Conservation (phyloP, 2,797 vertebrate genomes). For the Silurus lanzhouensis region DNA sequence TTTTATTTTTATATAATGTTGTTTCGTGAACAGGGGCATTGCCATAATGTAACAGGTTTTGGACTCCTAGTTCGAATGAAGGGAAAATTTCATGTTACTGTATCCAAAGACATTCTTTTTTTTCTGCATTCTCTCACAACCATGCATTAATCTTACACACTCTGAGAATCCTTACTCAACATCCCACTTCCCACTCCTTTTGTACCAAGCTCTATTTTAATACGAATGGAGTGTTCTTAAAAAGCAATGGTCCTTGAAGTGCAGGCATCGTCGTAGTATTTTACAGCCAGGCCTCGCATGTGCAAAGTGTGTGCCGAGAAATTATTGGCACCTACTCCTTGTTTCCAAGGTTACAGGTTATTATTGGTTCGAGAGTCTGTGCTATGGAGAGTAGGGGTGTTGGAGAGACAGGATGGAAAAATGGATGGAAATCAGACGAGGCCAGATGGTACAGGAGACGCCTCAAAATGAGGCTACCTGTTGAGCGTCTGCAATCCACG, state of each 20-base stretch:
- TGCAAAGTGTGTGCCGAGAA: conserved; percentile 57
- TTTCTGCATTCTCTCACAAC: conserved; percentile 19
- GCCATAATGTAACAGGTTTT: no score
- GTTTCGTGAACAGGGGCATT: no score
- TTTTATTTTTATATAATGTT: no score
- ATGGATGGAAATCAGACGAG: conserved; percentile 51
- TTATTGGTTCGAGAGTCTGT: conserved; percentile 57
- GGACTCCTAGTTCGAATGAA: no score
- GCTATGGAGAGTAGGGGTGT: conserved; percentile 23
- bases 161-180: conserved; percentile 30
- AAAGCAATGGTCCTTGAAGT: conserved; percentile 61
- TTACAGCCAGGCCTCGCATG: conserved; percentile 57
- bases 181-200: background rate
- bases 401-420: conserved; percentile 33
- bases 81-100: no score
- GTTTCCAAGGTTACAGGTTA: conserved; percentile 64
- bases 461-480: conserved; percentile 36
- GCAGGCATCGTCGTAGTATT: conserved; percentile 56
- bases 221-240: conserved; percentile 60
- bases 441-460: conserved; percentile 42
- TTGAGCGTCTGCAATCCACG: conserved; percentile 28
- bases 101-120: no score
- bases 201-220: conserved; percentile 55
- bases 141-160: conserved; percentile 28
- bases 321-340: conserved; percentile 58